These are phyloP conservation scores for Philaenus spumarius DNA, from an alignment of 1,140 invertebrate species.

Conservation along the genomic window DNA sequence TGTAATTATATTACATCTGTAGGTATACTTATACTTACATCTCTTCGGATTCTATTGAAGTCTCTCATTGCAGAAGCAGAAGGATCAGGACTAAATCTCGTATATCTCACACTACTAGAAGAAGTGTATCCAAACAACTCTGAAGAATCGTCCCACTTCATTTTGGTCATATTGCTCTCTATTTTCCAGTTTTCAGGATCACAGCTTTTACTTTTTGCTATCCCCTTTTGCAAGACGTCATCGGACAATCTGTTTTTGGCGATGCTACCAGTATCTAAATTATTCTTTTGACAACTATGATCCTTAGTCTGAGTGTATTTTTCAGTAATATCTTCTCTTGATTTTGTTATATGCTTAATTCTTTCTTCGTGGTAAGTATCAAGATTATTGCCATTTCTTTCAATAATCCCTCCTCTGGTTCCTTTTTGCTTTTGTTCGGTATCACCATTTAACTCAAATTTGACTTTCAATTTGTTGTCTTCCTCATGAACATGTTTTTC, in stretches of 20 bases:
- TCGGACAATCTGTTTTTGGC: too few relatives aligned
- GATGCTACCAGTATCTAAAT: too few relatives aligned
- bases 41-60: too few relatives aligned
- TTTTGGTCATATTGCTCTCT: not conserved
- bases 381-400: slow-evolving; percentile 4
- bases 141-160: not conserved
- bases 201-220: not conserved
- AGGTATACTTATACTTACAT: too few relatives aligned
- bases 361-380: slow-evolving; percentile 7
- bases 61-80: too few relatives aligned
- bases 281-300: too few relatives aligned
- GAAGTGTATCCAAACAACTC: too few relatives aligned
- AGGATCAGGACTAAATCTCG: too few relatives aligned
- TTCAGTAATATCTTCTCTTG: too few relatives aligned
- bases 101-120: too few relatives aligned
- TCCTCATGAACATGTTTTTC: slow-evolving; percentile 17
- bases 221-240: not conserved
- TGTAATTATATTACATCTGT: too few relatives aligned
- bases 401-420: slow-evolving; percentile 5
- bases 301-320: too few relatives aligned
- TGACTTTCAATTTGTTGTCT: not conserved
- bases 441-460: not conserved
- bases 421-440: slow-evolving; percentile 6
- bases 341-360: slow-evolving; percentile 18
- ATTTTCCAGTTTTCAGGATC: slow-evolving; percentile 5